Percentiles rank a stretch among this genome's conserved stretches.
Evolutionary conservation across 2,797 vertebrate species (phyloP).

Genomic region (Parauchenoglanis ngamensis): DNA sequence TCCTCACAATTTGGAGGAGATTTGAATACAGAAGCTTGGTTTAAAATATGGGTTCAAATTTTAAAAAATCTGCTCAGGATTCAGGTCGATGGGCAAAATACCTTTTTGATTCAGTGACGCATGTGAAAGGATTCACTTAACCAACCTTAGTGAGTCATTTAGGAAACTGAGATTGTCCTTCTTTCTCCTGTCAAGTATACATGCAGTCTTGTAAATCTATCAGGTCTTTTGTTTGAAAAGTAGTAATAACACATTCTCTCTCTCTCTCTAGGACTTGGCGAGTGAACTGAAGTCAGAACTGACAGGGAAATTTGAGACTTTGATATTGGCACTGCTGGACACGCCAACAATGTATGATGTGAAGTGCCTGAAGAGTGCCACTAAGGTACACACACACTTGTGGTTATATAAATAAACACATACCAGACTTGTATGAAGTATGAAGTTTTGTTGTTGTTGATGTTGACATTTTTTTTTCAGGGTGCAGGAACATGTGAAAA

Average conservation of each 20-base stretch:
- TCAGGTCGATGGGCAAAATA: neutral
- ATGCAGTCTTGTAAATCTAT: too few relatives aligned
- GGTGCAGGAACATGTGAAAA: conserved; percentile 93
- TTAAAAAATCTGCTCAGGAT: neutral
- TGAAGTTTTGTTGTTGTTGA: too few relatives aligned
- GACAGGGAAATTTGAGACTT: conserved; percentile 87
- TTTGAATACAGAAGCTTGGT: neutral
- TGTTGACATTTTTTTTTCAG: conserved; percentile 63
- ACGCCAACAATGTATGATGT: conserved; percentile 81
- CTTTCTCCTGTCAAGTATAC: neutral
- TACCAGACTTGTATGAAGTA: neutral
- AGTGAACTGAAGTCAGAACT: conserved; percentile 89
- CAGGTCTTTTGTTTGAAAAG: neutral
- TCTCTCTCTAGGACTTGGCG: conserved; percentile 81
- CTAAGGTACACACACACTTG: conserved; percentile 78
- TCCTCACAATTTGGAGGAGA: neutral
- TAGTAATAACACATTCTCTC: neutral
- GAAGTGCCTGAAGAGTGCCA: conserved; percentile 80
- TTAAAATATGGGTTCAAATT: neutral
- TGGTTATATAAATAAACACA: neutral
- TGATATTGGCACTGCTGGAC: conserved; percentile 88
- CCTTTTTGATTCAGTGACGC: too few relatives aligned
- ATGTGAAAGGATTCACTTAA: neutral
- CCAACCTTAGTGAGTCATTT: neutral
- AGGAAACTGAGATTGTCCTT: neutral